phyloP scores from a whole-genome alignment of 1,140 invertebrate species.

The Globodera ellingtonae region DNA sequence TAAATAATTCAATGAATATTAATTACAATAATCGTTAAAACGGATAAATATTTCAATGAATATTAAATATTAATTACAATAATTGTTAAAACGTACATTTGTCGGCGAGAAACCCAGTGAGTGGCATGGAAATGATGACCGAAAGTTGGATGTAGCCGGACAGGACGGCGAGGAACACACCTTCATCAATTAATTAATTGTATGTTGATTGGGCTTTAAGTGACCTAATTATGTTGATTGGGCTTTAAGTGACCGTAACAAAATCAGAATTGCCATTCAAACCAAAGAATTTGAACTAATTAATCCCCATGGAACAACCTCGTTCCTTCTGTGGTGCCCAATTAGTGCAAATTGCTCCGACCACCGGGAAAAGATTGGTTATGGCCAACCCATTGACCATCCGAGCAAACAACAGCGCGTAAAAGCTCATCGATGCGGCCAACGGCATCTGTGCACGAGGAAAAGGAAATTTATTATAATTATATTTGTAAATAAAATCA shows the following conservation, averaged over 20 bases:
- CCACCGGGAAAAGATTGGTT: conserved; percentile 31
- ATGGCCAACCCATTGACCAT: conserved; percentile 23
- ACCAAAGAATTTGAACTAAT: too few relatives aligned
- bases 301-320: background rate
- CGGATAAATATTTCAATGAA: too few relatives aligned
- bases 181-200: background rate
- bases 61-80: too few relatives aligned
- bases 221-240: background rate
- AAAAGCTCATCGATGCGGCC: conserved; percentile 19
- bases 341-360: conserved; percentile 20
- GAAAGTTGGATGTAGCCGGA: conserved; percentile 29
- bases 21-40: too few relatives aligned
- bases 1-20: too few relatives aligned
- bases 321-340: conserved; percentile 17
- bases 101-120: conserved; percentile 14
- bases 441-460: background rate
- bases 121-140: conserved; percentile 18
- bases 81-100: background rate
- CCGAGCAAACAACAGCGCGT: conserved; percentile 13
- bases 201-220: background rate
- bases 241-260: too few relatives aligned
- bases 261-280: too few relatives aligned
- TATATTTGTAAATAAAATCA: too few relatives aligned
- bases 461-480: too few relatives aligned
- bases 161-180: conserved; percentile 14